Conservation (phyloP, 2,797 vertebrate species). For the Lemur catta region DNA sequence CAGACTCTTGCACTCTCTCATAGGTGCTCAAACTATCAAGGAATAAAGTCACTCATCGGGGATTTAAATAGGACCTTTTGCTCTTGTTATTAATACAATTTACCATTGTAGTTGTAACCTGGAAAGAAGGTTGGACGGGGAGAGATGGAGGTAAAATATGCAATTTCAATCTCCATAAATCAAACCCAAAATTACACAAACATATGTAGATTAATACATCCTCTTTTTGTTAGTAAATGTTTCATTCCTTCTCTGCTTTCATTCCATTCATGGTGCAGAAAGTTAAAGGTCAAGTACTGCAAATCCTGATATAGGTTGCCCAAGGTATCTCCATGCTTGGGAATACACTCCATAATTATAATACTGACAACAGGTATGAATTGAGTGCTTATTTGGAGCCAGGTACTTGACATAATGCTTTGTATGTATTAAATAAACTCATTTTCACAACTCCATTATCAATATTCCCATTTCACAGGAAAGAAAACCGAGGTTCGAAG, state of each 20-base stretch:
- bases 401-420: neutral
- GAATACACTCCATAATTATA: neutral
- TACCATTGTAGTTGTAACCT: neutral
- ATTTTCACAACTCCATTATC: neutral
- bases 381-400: neutral
- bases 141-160: neutral
- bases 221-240: neutral
- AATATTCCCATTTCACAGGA: neutral
- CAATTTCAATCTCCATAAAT: neutral
- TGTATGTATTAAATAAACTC: neutral
- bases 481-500: neutral
- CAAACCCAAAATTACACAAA: neutral
- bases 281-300: neutral
- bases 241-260: neutral
- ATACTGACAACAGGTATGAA: neutral
- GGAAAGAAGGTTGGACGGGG: fast-evolving
- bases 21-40: neutral
- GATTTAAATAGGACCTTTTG: neutral
- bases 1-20: neutral
- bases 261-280: neutral
- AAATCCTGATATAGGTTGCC: neutral
- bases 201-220: neutral
- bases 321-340: neutral
- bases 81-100: neutral
- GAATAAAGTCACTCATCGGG: neutral